Conservation (phyloP, 2,888 invertebrate species). For the Atethmia centrago region DNA sequence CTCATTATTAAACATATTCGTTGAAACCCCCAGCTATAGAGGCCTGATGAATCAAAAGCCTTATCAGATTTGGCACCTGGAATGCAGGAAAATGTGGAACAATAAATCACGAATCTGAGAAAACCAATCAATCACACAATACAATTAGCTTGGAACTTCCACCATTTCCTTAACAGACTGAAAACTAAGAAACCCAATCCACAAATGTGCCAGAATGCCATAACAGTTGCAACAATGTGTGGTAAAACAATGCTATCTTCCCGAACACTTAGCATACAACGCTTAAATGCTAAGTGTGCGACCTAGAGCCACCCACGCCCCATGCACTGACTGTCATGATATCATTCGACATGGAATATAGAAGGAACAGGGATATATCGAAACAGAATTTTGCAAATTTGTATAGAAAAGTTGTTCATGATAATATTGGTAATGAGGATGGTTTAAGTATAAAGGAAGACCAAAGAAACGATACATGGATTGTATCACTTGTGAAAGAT, state of each 20-base stretch:
- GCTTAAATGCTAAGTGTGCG: slow-evolving; percentile 40
- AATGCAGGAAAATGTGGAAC: slow-evolving; percentile 21
- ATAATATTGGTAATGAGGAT: neutral
- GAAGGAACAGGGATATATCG: slow-evolving; percentile 14
- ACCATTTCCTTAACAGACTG: slow-evolving; percentile 17
- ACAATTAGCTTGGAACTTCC: slow-evolving; percentile 31
- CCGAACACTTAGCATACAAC: slow-evolving; percentile 49
- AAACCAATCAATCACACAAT: slow-evolving; percentile 26
- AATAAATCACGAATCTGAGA: slow-evolving; percentile 14
- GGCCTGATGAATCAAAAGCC: slow-evolving; percentile 20
- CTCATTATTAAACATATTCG: neutral
- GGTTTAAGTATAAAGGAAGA: neutral
- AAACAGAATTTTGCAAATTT: neutral
- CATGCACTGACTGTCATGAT: slow-evolving; percentile 41
- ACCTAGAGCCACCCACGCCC: slow-evolving; percentile 52
- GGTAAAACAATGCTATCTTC: slow-evolving; percentile 44
- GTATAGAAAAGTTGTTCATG: neutral
- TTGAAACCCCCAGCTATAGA: neutral
- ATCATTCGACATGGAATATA: slow-evolving; percentile 35
- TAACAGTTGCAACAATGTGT: slow-evolving; percentile 43
- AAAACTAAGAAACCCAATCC: slow-evolving; percentile 15
- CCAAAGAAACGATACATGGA: neutral
- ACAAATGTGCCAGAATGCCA: slow-evolving; percentile 27
- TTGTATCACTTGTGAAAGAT: neutral
- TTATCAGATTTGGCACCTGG: slow-evolving; percentile 27